Conservation (phyloP, 2,797 vertebrate genomes). For the Gobio occitaniae region DNA sequence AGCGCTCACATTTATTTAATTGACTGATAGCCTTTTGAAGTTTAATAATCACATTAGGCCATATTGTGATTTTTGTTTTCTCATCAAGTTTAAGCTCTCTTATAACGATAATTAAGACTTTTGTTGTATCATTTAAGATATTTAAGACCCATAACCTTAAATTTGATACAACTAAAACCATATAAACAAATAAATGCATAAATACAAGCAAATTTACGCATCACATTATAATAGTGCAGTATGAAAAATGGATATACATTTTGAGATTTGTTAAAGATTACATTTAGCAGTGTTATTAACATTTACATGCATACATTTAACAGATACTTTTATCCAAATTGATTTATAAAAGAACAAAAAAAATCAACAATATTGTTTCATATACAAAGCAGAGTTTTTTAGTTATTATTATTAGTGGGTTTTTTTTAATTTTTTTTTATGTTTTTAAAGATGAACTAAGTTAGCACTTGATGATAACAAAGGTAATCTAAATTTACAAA, state of each 20-base stretch:
- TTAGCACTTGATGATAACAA: background rate
- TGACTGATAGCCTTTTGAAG: background rate
- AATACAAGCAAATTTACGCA: background rate
- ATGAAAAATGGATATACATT: background rate
- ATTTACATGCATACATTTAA: no score
- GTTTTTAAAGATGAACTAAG: background rate
- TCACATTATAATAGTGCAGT: no score
- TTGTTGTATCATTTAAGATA: background rate
- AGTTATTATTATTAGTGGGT: background rate
- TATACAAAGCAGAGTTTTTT: no score
- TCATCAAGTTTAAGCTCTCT: background rate
- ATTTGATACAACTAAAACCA: background rate
- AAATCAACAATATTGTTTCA: no score
- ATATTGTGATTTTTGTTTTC: background rate
- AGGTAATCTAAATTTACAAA: background rate
- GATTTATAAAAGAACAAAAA: no score
- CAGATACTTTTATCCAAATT: no score
- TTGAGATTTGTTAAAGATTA: slow-evolving; percentile 2
- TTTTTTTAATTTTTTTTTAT: background rate
- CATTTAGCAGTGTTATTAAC: background rate
- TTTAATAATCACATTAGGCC: background rate
- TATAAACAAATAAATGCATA: background rate
- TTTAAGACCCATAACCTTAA: background rate
- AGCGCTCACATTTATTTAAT: background rate
- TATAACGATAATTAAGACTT: background rate